Evolutionary conservation across 1,140 invertebrate genomes (phyloP).

Genomic region (Heliothis subflexa): DNA sequence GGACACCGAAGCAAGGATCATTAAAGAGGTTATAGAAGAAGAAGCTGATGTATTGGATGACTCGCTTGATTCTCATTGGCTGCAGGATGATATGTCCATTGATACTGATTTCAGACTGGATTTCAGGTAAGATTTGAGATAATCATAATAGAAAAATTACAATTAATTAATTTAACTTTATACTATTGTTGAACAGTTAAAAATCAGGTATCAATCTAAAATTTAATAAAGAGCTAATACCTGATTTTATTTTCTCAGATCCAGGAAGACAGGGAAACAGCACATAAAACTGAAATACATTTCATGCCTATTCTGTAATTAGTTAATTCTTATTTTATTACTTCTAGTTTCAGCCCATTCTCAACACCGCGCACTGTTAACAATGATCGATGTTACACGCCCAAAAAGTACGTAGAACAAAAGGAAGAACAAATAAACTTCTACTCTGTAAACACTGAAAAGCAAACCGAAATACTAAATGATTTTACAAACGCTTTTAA

Average conservation of each 20-base stretch:
- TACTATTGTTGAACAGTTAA: too few relatives aligned
- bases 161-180: too few relatives aligned
- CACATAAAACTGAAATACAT: too few relatives aligned
- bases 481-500: conserved; percentile 29
- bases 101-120: conserved; percentile 70
- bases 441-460: conserved; percentile 34
- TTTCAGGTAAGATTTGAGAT: conserved; percentile 64
- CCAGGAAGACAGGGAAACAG: too few relatives aligned
- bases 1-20: conserved; percentile 70
- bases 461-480: conserved; percentile 10
- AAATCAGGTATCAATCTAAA: not conserved
- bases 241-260: too few relatives aligned
- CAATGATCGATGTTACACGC: conserved; percentile 62
- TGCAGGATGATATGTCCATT: conserved; percentile 74
- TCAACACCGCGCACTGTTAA: conserved; percentile 65
- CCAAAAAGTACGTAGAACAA: conserved; percentile 52
- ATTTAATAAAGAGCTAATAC: not conserved
- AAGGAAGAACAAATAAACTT: conserved; percentile 35
- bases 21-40: conserved; percentile 75
- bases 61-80: conserved; percentile 76
- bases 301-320: too few relatives aligned
- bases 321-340: not conserved
- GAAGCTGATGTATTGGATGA: conserved; percentile 77
- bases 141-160: not conserved
- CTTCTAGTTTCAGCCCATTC: conserved; percentile 74